phyloP scores from a whole-genome alignment of 1,140 invertebrate genomes.

The Philopotamus ludificatus region DNA sequence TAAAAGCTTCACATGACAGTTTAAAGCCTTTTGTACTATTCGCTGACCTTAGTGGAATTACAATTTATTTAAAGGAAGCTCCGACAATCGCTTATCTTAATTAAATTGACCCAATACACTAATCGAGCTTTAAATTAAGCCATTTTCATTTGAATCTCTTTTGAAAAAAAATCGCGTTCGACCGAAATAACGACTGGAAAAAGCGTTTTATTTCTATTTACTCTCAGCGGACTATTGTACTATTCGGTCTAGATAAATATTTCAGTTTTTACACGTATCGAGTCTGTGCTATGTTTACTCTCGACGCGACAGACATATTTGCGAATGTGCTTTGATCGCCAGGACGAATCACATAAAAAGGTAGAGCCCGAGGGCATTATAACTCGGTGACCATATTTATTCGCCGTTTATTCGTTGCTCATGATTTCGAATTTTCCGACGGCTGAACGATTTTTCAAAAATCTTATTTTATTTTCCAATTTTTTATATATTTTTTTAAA shows the following conservation, averaged over 20 bases:
- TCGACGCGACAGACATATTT: constrained; percentile 28
- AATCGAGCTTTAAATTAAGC: background rate
- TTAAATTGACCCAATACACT: constrained; percentile 1
- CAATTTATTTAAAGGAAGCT: constrained; percentile 15
- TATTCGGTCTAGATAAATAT: too few relatives aligned
- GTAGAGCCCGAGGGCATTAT: constrained; percentile 20
- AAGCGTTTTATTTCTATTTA: too few relatives aligned
- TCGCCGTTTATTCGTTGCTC: constrained; percentile 16
- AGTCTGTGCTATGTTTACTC: too few relatives aligned
- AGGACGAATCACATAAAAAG: constrained; percentile 25
- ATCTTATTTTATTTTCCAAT: too few relatives aligned
- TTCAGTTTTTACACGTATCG: too few relatives aligned
- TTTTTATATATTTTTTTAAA: too few relatives aligned
- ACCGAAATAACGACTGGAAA: too few relatives aligned
- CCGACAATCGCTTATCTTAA: constrained; percentile 14
- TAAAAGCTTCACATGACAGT: constrained; percentile 13
- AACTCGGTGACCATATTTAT: constrained; percentile 18
- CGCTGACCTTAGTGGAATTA: background rate
- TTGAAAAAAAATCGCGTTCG: too few relatives aligned
- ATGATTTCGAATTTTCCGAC: too few relatives aligned
- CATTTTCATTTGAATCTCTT: too few relatives aligned
- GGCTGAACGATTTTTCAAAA: too few relatives aligned
- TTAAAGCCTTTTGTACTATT: constrained; percentile 2
- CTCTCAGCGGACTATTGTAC: too few relatives aligned
- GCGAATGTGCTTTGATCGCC: constrained; percentile 29